Evolutionary conservation across 2,113 vertebrate species (phyloP), one percentile per base, ranked within the genome.

Genomic region (Rafetus swinhoei): DNA sequence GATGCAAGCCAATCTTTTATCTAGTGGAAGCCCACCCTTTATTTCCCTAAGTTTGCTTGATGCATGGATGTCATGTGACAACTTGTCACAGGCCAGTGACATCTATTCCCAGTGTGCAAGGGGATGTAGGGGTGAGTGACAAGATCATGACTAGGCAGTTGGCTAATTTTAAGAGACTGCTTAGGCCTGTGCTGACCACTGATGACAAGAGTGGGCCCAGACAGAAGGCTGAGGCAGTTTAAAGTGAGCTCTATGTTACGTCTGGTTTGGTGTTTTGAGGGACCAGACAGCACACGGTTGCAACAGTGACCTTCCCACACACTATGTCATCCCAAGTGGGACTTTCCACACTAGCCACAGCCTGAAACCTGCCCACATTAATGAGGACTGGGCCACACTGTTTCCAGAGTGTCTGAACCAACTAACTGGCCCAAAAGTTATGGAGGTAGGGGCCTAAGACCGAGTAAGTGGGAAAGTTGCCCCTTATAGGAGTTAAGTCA

Each of bases 141-240:
- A 87, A 74, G 32, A 19, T 87, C 90, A 24, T 90, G 88, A 87
- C 59, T 89, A 87, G 90, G 45, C 80, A 65, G 55, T 90, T 55
- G 88, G 76, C 56, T 87, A 55, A 84, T 94, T 93, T 95, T 92
- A 90, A 87, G 90, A 25, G 92, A 52, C 21, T 76, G 15, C n/a
- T 88, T 82, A 91, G 89, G 69, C 76, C 54, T 76, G 0, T 85
- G 52, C 62, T 0, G 0, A 11, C 54, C 39, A 69, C 82, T 92
- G 76, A 62, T 54, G n/a, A 59, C 65, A 60, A 54, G 24, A 76
- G 22, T 81, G 90, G 74, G 81, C 92, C 35, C 35, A 45, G 72
- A 79, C n/a, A 74, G 35, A 65, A 86, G 50, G 6, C 10, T 52
- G 18, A 22, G 13, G 62, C 1, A 4, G 4, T 24, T 83, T 76